Evolutionary conservation across 2,888 invertebrate genomes (phyloP), one percentile per base, ranked within the genome.

Genomic region (Cylindroiulus punctatus): DNA sequence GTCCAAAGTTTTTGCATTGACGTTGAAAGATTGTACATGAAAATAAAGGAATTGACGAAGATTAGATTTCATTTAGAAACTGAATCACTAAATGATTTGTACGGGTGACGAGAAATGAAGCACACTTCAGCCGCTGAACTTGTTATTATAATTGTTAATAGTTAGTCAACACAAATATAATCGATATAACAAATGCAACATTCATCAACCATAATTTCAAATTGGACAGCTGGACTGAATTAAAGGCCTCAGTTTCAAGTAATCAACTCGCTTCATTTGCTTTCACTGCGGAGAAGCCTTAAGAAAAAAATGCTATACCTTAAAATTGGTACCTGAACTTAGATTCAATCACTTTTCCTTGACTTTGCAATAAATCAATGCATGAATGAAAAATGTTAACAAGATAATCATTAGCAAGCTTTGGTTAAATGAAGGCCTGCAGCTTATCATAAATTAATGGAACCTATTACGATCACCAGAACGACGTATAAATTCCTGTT

Each of bases 131-230:
- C 76, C 30, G 30, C 17, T 76, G 14, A 76, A 76, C 76, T 76
- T 76, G 4, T 76, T 76, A 76, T 76, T 76, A 76, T 76, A 76
- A 76, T 76, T 65, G 65, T 65, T 76, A 76, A 76, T 76, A 76
- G 76, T 76, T 17, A 76, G 30, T 76, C 76, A 76, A 76, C 76
- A 76, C 76, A 76, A 76, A 30, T 76, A 76, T 30, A 76, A 76
- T 76, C 76, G 17, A 76, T 76, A 76, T 76, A 76, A 76, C 76
- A 76, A 76, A 26, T 26, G 76, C 76, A 76, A 76, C 76, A 76
- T 76, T 30, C 76, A 76, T 76, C 76, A 76, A 52, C 76, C 76
- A 26, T 76, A 76, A 76, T 30, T 76, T 76, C 30, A 52, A 76
- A 76, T 30, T 76, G 76, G 76, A 76, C 76, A 76, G 76, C 76